Conservation (phyloP, 2,888 invertebrate species). For the Hanleya hanleyi region DNA sequence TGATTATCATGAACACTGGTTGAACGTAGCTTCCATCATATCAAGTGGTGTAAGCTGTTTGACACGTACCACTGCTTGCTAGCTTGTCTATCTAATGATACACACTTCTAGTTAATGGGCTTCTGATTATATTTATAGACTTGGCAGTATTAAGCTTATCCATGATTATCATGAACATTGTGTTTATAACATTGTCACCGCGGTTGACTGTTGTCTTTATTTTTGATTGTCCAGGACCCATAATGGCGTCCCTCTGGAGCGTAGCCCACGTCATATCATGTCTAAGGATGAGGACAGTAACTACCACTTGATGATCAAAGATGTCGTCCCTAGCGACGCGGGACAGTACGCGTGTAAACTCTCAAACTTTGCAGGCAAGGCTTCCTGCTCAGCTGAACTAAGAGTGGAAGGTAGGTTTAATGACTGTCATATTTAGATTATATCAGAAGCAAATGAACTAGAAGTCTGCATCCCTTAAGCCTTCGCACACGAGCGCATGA, state of each 20-base stretch:
- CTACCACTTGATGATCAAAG: constrained; percentile 58
- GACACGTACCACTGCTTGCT: too few species aligned
- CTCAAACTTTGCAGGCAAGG: constrained; percentile 64
- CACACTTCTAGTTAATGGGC: too few species aligned
- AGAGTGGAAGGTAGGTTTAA: constrained; percentile 62
- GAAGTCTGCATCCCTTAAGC: too few species aligned
- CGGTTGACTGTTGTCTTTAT: neutral
- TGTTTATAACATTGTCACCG: too few species aligned
- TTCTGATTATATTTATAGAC: neutral
- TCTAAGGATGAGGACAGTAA: constrained; percentile 45
- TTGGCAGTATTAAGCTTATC: neutral
- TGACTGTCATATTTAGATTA: too few species aligned
- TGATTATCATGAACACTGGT: too few species aligned
- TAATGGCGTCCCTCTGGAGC: constrained; percentile 53
- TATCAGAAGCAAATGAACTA: too few species aligned
- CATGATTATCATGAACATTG: too few species aligned
- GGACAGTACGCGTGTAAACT: constrained; percentile 66
- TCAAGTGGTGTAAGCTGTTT: too few species aligned
- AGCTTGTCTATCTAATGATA: too few species aligned
- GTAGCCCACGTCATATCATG: constrained; percentile 50
- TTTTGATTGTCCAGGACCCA: constrained; percentile 50
- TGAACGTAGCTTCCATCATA: too few species aligned
- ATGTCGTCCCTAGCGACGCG: constrained; percentile 50
- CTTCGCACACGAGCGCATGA: too few species aligned
- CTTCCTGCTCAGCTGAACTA: constrained; percentile 58